Percentiles rank a stretch among this genome's conserved stretches.
phyloP scores from a whole-genome alignment of 2,888 invertebrate genomes.

The Eupithecia inturbata region DNA sequence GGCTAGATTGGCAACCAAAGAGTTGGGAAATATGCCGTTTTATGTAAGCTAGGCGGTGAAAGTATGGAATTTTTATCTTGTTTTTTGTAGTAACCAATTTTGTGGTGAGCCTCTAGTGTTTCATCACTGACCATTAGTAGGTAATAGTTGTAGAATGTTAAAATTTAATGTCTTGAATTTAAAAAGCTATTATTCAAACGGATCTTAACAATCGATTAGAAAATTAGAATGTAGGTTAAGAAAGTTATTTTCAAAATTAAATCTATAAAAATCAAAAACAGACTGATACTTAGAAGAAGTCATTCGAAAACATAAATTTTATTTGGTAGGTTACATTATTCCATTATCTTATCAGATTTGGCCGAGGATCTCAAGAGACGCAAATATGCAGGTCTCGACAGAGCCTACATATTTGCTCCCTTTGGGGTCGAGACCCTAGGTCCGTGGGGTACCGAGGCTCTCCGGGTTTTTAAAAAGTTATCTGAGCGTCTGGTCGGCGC shows the following conservation, averaged over 20 bases:
- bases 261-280: not conserved
- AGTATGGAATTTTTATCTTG: constrained; percentile 9
- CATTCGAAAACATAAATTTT: not conserved
- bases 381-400: too few relatives aligned
- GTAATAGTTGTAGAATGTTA: not conserved
- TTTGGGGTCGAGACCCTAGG: too few relatives aligned
- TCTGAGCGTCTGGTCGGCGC: too few relatives aligned
- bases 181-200: not conserved
- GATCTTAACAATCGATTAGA: not conserved
- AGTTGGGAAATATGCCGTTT: constrained; percentile 82
- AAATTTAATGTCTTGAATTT: not conserved
- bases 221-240: not conserved
- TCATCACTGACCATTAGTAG: constrained; percentile 8
- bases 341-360: too few relatives aligned
- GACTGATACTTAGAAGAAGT: not conserved
- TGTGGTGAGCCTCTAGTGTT: constrained; percentile 16
- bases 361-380: too few relatives aligned
- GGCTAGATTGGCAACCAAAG: constrained; percentile 82
- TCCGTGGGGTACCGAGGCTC: too few relatives aligned
- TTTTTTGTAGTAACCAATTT: constrained; percentile 10
- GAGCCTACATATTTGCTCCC: too few relatives aligned
- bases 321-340: not conserved
- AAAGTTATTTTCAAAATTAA: too few relatives aligned
- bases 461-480: too few relatives aligned
- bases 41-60: constrained; percentile 58